Conservation (phyloP, 2,113 vertebrate genomes). For the Nothocercus nigrocapillus region DNA sequence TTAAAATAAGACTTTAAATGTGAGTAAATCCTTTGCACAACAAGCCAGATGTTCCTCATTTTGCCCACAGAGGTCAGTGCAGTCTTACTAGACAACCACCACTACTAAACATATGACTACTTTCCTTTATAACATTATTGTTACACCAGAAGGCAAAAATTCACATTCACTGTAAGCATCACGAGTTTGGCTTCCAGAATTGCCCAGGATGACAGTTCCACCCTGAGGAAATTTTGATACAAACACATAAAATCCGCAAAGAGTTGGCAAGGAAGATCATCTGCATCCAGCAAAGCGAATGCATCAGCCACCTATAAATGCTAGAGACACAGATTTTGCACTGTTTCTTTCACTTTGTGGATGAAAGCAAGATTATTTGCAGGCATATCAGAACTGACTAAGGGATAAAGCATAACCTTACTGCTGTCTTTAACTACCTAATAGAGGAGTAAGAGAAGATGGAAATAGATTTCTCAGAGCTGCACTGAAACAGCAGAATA, state of each 20-base stretch:
- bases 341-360: neutral
- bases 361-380: neutral
- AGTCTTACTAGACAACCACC: neutral
- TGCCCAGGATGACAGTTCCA: neutral
- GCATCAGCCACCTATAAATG: rapidly evolving
- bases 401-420: neutral
- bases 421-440: neutral
- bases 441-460: neutral
- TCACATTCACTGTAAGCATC: neutral
- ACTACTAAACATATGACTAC: neutral
- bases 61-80: slow-evolving; percentile 41
- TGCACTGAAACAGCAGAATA: neutral
- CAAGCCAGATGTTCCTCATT: neutral
- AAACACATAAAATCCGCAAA: neutral
- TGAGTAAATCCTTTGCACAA: neutral
- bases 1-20: neutral
- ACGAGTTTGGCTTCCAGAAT: neutral
- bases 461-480: neutral
- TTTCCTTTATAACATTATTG: neutral
- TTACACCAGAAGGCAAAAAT: neutral
- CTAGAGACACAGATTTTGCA: neutral
- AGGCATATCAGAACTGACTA: neutral
- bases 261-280: neutral
- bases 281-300: neutral
- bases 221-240: neutral